A percentile compares a stretch with the other conserved stretches of the same genome.
Evolutionary conservation across 2,797 vertebrate species (phyloP).

Genomic region (Avahi laniger): DNA sequence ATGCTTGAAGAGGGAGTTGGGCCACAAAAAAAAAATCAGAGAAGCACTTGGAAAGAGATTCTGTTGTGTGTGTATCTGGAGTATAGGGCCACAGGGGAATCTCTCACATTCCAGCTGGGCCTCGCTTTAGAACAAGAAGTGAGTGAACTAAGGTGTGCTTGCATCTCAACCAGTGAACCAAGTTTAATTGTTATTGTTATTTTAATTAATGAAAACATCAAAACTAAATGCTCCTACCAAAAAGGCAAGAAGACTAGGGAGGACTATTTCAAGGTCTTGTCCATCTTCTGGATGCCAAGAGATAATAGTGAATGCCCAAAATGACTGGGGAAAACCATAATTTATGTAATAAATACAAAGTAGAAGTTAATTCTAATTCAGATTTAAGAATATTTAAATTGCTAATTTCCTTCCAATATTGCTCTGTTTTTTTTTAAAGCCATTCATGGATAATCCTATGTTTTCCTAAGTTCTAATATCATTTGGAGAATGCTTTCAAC

Average conservation of each 20-base stretch:
- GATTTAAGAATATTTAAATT: not conserved
- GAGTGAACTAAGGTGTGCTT: slow-evolving; percentile 36
- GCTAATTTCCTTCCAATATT: not conserved
- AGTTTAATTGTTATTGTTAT: slow-evolving; percentile 68
- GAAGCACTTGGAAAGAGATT: not conserved
- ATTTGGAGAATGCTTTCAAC: not conserved
- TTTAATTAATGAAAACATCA: slow-evolving; percentile 81
- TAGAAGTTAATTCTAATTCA: slow-evolving; percentile 45
- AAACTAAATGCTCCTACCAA: slow-evolving; percentile 88
- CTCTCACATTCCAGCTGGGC: rapidly evolving
- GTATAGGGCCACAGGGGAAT: rapidly evolving
- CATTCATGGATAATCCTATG: not conserved
- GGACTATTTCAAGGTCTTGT: slow-evolving; percentile 84
- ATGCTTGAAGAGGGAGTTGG: not conserved
- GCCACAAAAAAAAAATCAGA: not conserved
- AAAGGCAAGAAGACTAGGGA: slow-evolving; percentile 80
- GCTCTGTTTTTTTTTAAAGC: not conserved
- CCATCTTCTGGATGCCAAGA: slow-evolving; percentile 87
- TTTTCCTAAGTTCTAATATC: not conserved
- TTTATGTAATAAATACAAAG: slow-evolving; percentile 39
- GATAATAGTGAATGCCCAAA: slow-evolving; percentile 87
- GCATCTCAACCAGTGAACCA: slow-evolving; percentile 66
- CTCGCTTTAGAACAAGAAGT: not conserved
- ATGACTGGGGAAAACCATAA: slow-evolving; percentile 83
- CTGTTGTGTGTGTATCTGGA: not conserved